Conservation (phyloP, 2,113 vertebrate species). For the Polypterus bichir region DNA sequence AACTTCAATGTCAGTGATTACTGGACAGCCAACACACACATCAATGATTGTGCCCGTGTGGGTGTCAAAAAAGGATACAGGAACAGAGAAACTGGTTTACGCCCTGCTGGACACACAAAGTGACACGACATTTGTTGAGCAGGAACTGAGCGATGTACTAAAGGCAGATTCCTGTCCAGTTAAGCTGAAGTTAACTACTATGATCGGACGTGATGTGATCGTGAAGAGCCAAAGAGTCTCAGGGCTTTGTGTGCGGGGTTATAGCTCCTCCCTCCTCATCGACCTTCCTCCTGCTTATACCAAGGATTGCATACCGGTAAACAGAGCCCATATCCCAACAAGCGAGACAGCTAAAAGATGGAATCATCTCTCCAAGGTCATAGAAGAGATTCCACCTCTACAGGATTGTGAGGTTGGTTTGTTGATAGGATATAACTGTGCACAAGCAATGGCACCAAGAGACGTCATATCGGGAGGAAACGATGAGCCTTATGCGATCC, state of each 20-base stretch:
- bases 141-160: too few relatives aligned
- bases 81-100: too few relatives aligned
- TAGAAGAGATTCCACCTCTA: conserved; percentile 10
- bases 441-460: conserved; percentile 16
- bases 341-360: conserved; percentile 13
- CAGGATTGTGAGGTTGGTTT: conserved; percentile 16
- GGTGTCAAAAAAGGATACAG: too few relatives aligned
- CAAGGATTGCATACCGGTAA: conserved; percentile 16
- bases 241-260: conserved; percentile 13
- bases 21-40: too few relatives aligned
- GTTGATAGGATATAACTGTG: conserved; percentile 16
- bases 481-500: conserved; percentile 10
- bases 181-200: conserved; percentile 15
- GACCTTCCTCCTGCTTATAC: conserved; percentile 12
- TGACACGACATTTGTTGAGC: too few relatives aligned
- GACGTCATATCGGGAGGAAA: conserved; percentile 7
- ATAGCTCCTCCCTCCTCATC: conserved; percentile 17
- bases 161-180: too few relatives aligned
- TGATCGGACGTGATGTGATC: conserved; percentile 16
- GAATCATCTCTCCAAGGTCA: conserved; percentile 18
- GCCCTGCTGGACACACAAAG: too few relatives aligned
- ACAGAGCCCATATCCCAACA: conserved; percentile 15
- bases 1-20: too few relatives aligned
- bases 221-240: conserved; percentile 12
- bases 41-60: too few relatives aligned